Base-by-base conservation (phyloP, 2,113 vertebrate genomes). In the Burhinus oedicnemus region DNA sequence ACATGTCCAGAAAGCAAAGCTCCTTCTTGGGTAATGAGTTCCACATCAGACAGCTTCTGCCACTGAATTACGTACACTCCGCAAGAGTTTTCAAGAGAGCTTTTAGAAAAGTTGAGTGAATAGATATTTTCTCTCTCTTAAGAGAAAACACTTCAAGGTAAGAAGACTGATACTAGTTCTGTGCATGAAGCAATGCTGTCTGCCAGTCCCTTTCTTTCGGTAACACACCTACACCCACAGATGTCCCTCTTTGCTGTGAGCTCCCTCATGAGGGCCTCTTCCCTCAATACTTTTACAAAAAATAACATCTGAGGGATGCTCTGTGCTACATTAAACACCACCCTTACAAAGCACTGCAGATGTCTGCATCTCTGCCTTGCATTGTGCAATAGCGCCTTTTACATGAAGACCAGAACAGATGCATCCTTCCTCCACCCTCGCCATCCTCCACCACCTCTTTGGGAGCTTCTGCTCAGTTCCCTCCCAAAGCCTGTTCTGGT, bases 341-440 rank as follows among this genome's bases (percentile, higher is more conserved):
- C 5, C 27, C 42, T 87, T 29, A 55, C 13, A 80, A 72, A 93
- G 34, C 18, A 23, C 16, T 89, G 64, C 26, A 64, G 44, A 42
- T 8, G 2, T 12, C 23, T 34, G 4, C 54, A 23, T 18, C 26
- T 52, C 54, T 80, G 23, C 36, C 36, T 65, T 29, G 25, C 18
- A 19, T 19, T 57, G 29, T 66, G 52, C 69, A 58, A 21, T 6
- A 42, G 51, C 7, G 29, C 8, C 16, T 60, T 52, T 62, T 7
- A 38, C 19, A 8, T 12, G 16, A 47, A 57, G n/a, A 42, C 42
- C 36, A 88, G 47, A 72, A 90, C 17, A 60, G 32, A n/a, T 8
- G 5, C 2, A 2, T 25, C 51, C 45, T 29, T 10, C 15, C n/a
- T 51, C 23, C 0, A 0, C 32, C 16, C 27, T 52, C 1, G 6